phyloP scores from a whole-genome alignment of 2,797 vertebrate species.

The Premnoplex brunnescens region DNA sequence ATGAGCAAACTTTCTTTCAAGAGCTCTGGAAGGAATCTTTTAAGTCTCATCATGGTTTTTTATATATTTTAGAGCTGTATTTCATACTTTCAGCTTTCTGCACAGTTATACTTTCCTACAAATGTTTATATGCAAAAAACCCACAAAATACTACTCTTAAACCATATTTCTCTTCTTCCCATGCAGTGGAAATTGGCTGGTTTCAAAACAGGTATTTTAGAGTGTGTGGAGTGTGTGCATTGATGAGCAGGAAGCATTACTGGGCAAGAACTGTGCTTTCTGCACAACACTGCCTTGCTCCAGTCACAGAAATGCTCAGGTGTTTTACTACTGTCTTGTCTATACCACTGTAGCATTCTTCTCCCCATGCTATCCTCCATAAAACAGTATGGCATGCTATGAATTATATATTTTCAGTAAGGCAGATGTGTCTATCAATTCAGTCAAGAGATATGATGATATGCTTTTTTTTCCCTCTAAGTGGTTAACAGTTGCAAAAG shows the following conservation, averaged over 20 bases:
- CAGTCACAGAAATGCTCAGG: fast-evolving
- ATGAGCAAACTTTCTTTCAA: background rate
- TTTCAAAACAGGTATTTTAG: background rate
- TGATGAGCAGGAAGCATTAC: background rate
- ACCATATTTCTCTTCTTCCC: background rate
- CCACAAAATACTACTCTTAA: background rate
- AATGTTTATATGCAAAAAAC: background rate
- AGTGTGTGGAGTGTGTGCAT: background rate
- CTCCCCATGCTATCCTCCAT: background rate
- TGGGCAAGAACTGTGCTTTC: background rate
- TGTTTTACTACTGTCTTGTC: background rate
- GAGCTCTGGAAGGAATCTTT: background rate
- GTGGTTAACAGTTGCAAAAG: slow-evolving; percentile 25
- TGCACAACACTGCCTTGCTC: background rate
- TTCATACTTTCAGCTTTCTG: background rate
- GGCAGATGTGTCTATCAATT: background rate
- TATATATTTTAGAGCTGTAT: background rate
- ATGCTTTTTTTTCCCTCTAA: background rate
- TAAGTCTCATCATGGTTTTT: background rate
- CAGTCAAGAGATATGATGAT: background rate
- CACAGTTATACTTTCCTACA: background rate
- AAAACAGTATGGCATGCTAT: background rate
- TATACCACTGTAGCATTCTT: background rate
- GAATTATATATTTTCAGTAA: background rate
- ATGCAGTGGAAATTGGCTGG: background rate